These are phyloP conservation scores for fruit fly (Drosophila melanogaster) DNA, from an alignment of 1,140 invertebrate species.

Conservation along the genomic window Release_6_plus_ISO1_MT NT_033777.3:8589001-8589500, in stretches of 20 bases:
- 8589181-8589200: no score
- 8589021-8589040: conserved; percentile 32
- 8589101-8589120: neutral
- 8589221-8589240: no score
- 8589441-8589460: conserved; percentile 54
- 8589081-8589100: conserved; percentile 75
- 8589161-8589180: neutral
- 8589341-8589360: no score
- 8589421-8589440: conserved; percentile 66
- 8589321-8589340: neutral
- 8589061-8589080: conserved; percentile 41
- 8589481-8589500: conserved; percentile 28
- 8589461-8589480: conserved; percentile 2
- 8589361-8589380: no score
- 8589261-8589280: neutral
- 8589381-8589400: neutral
- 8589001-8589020: conserved; percentile 62
- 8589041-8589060: conserved; percentile 66
- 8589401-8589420: conserved; percentile 33
- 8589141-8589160: no score
- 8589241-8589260: neutral
- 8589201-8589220: no score
- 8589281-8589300: neutral
- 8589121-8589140: conserved; percentile 11
- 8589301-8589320: neutral